Evolutionary conservation across 2,888 invertebrate genomes (phyloP).

Genomic region (Ectemnius lituratus): DNA sequence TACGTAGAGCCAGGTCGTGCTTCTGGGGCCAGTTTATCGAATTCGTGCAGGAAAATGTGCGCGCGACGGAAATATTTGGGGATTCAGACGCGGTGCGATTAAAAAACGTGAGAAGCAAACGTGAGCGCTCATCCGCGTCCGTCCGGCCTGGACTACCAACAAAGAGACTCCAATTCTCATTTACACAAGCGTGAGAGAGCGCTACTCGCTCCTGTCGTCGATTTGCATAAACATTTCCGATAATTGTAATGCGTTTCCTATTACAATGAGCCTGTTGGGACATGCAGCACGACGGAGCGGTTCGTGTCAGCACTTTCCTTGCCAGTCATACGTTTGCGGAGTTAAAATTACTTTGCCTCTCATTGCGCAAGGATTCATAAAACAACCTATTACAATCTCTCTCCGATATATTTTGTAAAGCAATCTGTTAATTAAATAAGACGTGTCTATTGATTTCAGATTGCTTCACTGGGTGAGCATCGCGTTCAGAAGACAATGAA

Average conservation of each 20-base stretch:
- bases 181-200: background rate
- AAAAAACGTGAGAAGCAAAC: conserved; percentile 12
- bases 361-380: background rate
- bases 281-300: background rate
- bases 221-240: conserved; percentile 3
- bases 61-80: conserved; percentile 21
- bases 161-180: conserved; percentile 21
- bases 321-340: background rate
- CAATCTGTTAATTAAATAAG: background rate
- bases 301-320: background rate
- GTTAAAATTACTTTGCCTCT: background rate
- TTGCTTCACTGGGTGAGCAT: background rate
- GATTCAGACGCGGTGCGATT: conserved; percentile 6
- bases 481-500: background rate
- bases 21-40: background rate
- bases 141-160: background rate
- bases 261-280: too few relatives aligned
- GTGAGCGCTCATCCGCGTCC: background rate
- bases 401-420: background rate
- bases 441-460: too few relatives aligned
- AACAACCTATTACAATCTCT: background rate
- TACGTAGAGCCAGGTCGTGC: too few relatives aligned
- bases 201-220: conserved; percentile 1
- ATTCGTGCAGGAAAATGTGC: conserved; percentile 3
- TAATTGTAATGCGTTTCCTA: conserved; percentile 7